Evolutionary conservation across 2,888 invertebrate species (phyloP), one percentile per base, ranked within the genome.

Genomic region (Eupithecia insigniata): DNA sequence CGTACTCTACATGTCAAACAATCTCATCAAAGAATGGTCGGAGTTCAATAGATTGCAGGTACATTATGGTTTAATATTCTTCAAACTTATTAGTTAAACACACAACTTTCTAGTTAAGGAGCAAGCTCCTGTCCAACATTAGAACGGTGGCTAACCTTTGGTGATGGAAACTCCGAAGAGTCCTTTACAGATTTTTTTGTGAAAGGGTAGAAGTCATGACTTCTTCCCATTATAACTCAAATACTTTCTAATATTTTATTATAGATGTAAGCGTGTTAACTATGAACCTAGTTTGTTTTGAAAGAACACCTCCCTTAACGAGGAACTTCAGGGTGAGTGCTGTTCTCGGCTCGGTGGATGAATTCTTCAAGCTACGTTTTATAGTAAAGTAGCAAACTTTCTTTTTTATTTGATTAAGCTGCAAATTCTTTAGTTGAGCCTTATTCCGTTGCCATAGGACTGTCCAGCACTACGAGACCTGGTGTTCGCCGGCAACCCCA

Each of bases 11-110:
- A 96, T 98, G 91, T 95, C 96, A 0, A 97, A 98, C 82, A 98
- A 97, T 86, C 84, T 95, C 55, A 95, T 99, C 1, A 98, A 98
- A 86, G 99, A 99, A 80, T 98, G 98, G 98, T 95, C 92, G 0
- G 99, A 99, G 90, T 98, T 98, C 82, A 93, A 93, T 75, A 87
- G 92, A 78, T 71, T 94, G 34, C 93, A 93, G 90, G 94, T 93
- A 32, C 18, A 8, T 61, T 61, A 10, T 16, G 26, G 2, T 60
- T 60, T 36, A 14, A 60, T 28, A 60, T 32, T 32, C 32, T 22
- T n/a, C n/a, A 8, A 61, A 18, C 32, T 30, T 2, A 58, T 51
- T 46, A 4, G 10, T 26, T 26, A 51, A 4, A 0, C 22, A 22
- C 51, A 51, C 51, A 26, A 46, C 18, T n/a, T 43, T 51, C 46